Conservation (phyloP, 2,888 invertebrate genomes). For the Drosophila planitibia region DNA sequence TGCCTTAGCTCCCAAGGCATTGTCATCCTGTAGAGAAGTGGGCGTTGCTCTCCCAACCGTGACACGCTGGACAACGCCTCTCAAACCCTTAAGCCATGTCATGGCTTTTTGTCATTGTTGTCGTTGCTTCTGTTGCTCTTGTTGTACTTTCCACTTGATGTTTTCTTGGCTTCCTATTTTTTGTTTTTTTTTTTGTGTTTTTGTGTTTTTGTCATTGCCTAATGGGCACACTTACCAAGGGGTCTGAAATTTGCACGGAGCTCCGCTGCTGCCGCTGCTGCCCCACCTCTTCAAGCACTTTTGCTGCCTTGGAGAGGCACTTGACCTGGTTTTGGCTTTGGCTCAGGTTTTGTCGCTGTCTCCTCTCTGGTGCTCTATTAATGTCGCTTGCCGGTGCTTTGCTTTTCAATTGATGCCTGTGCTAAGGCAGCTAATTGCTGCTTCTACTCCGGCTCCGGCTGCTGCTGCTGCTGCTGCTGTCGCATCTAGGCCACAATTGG, state of each 20-base stretch:
- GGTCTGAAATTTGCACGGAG: conserved; percentile 30
- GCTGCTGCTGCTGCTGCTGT: conserved; percentile 9
- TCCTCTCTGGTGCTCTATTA: conserved; percentile 7
- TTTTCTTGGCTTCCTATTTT: conserved; percentile 36
- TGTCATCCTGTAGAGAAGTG: conserved; percentile 39
- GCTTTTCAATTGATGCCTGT: conserved; percentile 23
- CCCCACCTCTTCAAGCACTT: conserved; percentile 43
- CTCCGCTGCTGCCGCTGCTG: conserved; percentile 11
- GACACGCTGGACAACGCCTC: conserved; percentile 43
- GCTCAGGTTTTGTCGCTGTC: conserved; percentile 9
- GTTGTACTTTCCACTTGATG: conserved; percentile 30
- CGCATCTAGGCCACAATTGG: conserved; percentile 4
- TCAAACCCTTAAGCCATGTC: conserved; percentile 61
- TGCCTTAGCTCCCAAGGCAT: conserved; percentile 17
- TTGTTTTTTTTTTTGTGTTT: conserved; percentile 5
- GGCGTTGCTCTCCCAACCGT: conserved; percentile 42
- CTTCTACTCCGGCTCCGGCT: conserved; percentile 11
- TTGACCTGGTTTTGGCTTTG: conserved; percentile 68
- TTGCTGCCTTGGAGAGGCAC: conserved; percentile 57
- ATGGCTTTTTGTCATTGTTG: conserved; percentile 51
- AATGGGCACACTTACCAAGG: conserved; percentile 70
- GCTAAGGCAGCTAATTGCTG: conserved; percentile 42
- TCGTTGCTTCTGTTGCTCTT: conserved; percentile 16
- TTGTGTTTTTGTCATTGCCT: conserved; percentile 56
- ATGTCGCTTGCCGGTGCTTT: conserved; percentile 30